phyloP scores from a whole-genome alignment of 2,797 vertebrate genomes.

The Catharus ustulatus region DNA sequence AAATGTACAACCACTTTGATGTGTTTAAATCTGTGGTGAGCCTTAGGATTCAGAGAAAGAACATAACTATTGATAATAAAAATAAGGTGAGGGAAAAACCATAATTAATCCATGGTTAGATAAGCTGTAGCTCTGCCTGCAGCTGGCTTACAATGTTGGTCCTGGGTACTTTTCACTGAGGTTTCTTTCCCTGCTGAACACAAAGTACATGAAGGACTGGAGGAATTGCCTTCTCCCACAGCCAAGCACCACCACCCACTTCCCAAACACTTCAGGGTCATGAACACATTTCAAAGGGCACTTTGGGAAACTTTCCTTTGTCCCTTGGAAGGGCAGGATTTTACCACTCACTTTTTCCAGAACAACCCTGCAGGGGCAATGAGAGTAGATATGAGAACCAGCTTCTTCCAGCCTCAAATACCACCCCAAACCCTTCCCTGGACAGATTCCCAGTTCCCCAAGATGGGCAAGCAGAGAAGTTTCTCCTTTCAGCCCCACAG shows the following conservation, averaged over 20 bases:
- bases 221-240: background rate
- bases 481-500: background rate
- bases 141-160: fast-evolving
- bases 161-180: background rate
- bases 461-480: background rate
- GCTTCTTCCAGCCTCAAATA: background rate
- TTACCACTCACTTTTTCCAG: background rate
- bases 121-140: background rate
- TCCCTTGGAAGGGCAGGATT: background rate
- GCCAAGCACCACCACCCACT: background rate
- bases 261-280: background rate
- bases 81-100: background rate
- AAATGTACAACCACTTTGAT: background rate
- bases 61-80: background rate
- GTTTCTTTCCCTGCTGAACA: background rate
- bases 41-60: background rate
- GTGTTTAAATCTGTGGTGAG: fast-evolving
- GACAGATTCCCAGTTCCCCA: background rate
- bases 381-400: background rate
- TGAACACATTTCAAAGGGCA: background rate
- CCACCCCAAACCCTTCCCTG: background rate
- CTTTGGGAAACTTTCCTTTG: background rate
- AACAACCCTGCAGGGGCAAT: fast-evolving
- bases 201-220: background rate
- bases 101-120: background rate